Conservation (phyloP, 2,888 invertebrate species). For the Galeopsomyia nigrocyanea region DNA sequence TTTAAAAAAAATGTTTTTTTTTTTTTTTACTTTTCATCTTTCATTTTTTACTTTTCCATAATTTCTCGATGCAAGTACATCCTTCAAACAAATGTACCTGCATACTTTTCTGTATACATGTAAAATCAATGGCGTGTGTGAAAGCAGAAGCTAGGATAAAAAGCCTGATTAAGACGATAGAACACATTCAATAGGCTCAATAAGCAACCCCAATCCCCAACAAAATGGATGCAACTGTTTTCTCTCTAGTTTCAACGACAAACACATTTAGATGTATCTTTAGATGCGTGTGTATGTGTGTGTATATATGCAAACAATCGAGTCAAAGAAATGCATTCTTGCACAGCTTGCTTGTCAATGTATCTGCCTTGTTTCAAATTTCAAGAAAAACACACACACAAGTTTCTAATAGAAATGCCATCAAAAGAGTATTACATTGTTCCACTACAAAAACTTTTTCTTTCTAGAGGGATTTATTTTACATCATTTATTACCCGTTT, state of each 20-base stretch:
- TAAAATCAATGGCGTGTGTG: slow-evolving; percentile 47
- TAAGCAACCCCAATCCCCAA: slow-evolving; percentile 50
- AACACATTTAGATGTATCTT: slow-evolving; percentile 28
- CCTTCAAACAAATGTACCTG: background rate
- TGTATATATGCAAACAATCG: slow-evolving; percentile 15
- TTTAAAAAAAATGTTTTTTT: slow-evolving; percentile 12
- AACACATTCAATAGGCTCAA: slow-evolving; percentile 49
- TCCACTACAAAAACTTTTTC: too few relatives aligned
- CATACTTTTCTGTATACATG: slow-evolving; percentile 4
- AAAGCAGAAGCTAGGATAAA: slow-evolving; percentile 52
- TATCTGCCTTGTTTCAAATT: background rate
- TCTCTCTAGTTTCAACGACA: slow-evolving; percentile 26
- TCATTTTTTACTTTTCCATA: slow-evolving; percentile 3
- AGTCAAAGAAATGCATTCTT: slow-evolving; percentile 26
- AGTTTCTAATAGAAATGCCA: too few relatives aligned
- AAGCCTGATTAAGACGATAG: slow-evolving; percentile 51
- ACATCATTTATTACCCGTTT: slow-evolving; percentile 15
- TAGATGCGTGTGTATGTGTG: background rate
- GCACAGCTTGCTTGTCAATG: slow-evolving; percentile 22
- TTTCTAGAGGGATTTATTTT: slow-evolving; percentile 1
- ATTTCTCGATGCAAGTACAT: slow-evolving; percentile 13
- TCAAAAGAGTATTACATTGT: too few relatives aligned
- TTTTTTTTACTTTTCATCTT: slow-evolving; percentile 22
- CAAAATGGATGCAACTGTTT: slow-evolving; percentile 45
- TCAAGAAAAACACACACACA: too few relatives aligned